phyloP scores from a whole-genome alignment of 2,888 invertebrate genomes.

The Himalopsyche tibetana region DNA sequence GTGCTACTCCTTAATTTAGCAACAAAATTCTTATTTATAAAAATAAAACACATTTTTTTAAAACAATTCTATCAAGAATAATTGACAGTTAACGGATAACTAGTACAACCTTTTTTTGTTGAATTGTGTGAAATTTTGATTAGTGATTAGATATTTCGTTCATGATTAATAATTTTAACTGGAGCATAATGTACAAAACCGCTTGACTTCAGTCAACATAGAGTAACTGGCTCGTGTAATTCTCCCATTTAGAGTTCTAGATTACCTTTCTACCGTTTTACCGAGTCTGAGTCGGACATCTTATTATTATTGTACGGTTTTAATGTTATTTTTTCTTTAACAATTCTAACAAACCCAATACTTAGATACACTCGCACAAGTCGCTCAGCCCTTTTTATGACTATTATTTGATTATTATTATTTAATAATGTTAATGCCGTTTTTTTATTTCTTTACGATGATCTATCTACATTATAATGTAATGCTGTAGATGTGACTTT shows the following conservation, averaged over 20 bases:
- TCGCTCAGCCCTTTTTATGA: conserved; percentile 22
- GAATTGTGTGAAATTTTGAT: no score
- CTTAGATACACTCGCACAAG: conserved; percentile 3
- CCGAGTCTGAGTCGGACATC: conserved; percentile 9
- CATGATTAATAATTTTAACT: no score
- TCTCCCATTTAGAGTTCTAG: not conserved
- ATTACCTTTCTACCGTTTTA: conserved; percentile 35
- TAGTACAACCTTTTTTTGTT: no score
- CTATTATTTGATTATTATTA: conserved; percentile 1
- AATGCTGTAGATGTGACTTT: not conserved
- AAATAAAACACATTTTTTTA: no score
- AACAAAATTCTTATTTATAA: no score
- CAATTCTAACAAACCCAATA: conserved; percentile 32
- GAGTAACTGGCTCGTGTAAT: conserved; percentile 25
- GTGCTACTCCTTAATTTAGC: no score
- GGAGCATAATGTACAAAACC: not conserved
- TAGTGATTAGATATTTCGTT: no score
- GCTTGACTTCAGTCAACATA: not conserved
- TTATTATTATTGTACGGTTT: conserved; percentile 24
- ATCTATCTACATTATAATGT: not conserved
- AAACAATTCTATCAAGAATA: no score
- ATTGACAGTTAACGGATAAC: no score
- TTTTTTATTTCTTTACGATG: conserved; percentile 1
- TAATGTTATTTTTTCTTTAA: conserved; percentile 35
- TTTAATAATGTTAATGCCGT: not conserved